Evolutionary conservation across 92 coral and sea anemone species (phyloP).

Genomic region (Scolanthus callimorphus): DNA sequence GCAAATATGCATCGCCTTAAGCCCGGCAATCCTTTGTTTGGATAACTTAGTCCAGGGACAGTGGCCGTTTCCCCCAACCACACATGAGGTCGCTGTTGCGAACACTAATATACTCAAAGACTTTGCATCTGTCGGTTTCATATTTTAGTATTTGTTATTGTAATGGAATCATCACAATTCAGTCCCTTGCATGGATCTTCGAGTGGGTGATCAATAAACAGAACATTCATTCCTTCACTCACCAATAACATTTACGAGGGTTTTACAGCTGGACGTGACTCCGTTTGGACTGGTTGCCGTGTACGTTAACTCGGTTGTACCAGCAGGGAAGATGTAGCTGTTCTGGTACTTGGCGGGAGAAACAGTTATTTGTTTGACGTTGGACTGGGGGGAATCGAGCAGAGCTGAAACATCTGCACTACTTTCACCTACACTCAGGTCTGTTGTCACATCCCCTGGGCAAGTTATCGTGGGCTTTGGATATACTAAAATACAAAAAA

Average conservation of each 20-base stretch:
- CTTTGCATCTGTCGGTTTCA: too few species aligned
- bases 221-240: background rate
- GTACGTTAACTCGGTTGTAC: conserved; percentile 49
- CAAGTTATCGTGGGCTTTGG: conserved; percentile 66
- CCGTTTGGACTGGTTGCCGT: conserved; percentile 50
- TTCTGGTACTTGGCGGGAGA: conserved; percentile 44
- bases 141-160: too few species aligned
- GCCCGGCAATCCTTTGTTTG: too few species aligned
- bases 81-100: too few species aligned
- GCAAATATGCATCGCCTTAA: too few species aligned
- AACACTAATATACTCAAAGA: too few species aligned
- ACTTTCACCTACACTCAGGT: conserved; percentile 48
- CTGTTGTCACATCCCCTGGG: conserved; percentile 51
- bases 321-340: conserved; percentile 60
- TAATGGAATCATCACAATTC: too few species aligned
- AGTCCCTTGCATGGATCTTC: too few species aligned
- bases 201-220: too few species aligned
- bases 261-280: conserved; percentile 48
- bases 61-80: too few species aligned
- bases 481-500: conserved; percentile 24
- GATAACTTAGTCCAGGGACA: too few species aligned
- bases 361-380: conserved; percentile 25
- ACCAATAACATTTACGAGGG: conserved; percentile 44
- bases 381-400: conserved; percentile 52
- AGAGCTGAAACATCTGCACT: conserved; percentile 64